phyloP scores from a whole-genome alignment of 1,140 invertebrate species.

The Drosophila tristis region DNA sequence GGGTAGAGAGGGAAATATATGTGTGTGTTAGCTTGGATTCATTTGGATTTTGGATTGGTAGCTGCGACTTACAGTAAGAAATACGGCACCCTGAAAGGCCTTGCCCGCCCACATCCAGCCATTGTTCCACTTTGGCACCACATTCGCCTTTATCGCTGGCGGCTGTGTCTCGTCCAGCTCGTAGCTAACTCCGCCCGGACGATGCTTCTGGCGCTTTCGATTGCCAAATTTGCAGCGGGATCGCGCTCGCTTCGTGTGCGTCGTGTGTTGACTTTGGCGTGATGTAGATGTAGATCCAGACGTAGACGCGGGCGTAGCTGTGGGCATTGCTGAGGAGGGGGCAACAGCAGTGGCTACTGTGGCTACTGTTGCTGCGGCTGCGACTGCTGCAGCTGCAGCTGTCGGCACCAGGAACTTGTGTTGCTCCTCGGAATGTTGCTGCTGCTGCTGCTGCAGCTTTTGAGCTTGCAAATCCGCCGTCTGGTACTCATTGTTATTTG shows the following conservation, averaged over 20 bases:
- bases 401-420: constrained; percentile 64
- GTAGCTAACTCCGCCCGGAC: constrained; percentile 70
- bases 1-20: neutral
- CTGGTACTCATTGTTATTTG: constrained; percentile 78
- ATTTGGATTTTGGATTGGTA: accelerated
- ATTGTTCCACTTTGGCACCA: constrained; percentile 93
- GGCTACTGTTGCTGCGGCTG: constrained; percentile 9
- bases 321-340: too few species aligned
- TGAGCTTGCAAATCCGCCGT: constrained; percentile 66
- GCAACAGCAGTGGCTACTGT: neutral
- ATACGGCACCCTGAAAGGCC: constrained; percentile 92
- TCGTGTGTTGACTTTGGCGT: constrained; percentile 30
- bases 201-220: constrained; percentile 73
- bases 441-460: constrained; percentile 39
- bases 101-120: constrained; percentile 96
- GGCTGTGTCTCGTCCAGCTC: constrained; percentile 75
- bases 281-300: constrained; percentile 18
- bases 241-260: constrained; percentile 65
- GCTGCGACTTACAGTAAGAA: constrained; percentile 90
- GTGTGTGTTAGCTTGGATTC: too few species aligned
- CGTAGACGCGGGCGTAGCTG: neutral
- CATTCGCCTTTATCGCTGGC: constrained; percentile 84
- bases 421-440: constrained; percentile 73
- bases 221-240: constrained; percentile 79
- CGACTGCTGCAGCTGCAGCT: too few species aligned